Base-by-base conservation (phyloP, 2,113 vertebrate species). In the Hippocampus zosterae region DNA sequence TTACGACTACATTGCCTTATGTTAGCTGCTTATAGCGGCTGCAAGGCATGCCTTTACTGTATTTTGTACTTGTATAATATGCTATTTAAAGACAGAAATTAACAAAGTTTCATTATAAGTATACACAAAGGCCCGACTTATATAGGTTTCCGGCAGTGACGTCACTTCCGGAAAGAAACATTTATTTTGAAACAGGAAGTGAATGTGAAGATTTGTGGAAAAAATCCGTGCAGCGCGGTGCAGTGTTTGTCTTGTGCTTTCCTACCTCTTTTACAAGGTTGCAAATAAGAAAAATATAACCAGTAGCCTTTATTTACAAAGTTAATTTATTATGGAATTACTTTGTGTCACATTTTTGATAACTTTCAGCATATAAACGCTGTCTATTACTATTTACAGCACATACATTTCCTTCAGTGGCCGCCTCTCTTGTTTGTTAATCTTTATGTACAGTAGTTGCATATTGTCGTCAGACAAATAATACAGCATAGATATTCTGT, bases 291-390 rank as follows among this genome's bases (percentile, higher is more conserved):
- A 57, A 29, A 59, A 53, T 53, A n/a, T n/a, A 55, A 23, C 7
- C 18, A 50, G 15, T 18, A 18, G 48, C 15, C 2, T 52, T 42
- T 59, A 52, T 83, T 69, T 71, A 77, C 75, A 87, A 86, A 88
- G 85, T 89, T 88, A 89, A 79, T 91, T 91, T 90, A 90, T 90
- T 91, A 84, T 78, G 70, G 71, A 77, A 76, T 75, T 81, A 75
- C 42, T 63, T 78, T 52, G 80, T 15, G 37, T 55, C 65, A 76
- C 23, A 16, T 25, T 83, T 85, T 66, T 66, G 71, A 73, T 78
- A 74, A 67, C 77, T 69, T 75, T 59, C 60, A 88, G 84, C 83
- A 88, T 85, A 79, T 84, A 84, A 80, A 84, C 85, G 74, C 74
- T 70, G 48, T 84, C 83, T 87, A 77, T 77, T 69, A 84, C 83